A percentile compares a stretch with the other conserved stretches of the same genome.
Conservation (phyloP, 2,113 vertebrate genomes). For the Gallinago undulata region DNA sequence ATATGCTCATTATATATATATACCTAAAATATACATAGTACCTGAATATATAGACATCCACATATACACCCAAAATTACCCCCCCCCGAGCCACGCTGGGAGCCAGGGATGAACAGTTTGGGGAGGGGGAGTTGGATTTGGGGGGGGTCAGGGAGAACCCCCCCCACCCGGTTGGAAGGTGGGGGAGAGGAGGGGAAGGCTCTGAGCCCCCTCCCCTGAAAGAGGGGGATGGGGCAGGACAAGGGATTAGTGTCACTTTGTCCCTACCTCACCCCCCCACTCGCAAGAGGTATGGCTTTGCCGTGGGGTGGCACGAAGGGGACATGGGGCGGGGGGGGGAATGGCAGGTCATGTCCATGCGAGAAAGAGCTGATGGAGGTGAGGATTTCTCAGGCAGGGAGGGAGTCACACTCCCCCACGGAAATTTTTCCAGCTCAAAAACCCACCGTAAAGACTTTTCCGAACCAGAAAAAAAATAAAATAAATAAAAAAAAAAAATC, state of each 20-base stretch:
- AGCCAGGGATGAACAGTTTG: not conserved
- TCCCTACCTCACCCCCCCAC: not conserved
- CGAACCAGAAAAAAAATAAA: not conserved
- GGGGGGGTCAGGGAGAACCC: not conserved
- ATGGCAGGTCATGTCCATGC: not conserved
- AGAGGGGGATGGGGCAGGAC: not conserved
- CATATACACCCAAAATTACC: not conserved
- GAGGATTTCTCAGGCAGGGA: not conserved
- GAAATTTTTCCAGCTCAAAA: not conserved
- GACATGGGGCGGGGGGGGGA: not conserved
- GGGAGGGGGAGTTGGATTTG: not conserved
- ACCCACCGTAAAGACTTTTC: not conserved
- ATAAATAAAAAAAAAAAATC: too few species aligned
- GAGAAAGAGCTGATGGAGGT: not conserved
- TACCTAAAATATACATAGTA: conserved; percentile 27
- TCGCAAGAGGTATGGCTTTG: not conserved
- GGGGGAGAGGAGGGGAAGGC: not conserved
- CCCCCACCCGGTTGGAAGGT: too few species aligned
- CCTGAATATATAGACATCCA: conserved; percentile 9
- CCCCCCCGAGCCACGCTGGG: not conserved
- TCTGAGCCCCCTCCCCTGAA: not conserved
- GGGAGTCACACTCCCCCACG: not conserved
- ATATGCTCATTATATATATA: not conserved
- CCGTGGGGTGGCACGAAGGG: not conserved
- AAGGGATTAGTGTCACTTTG: not conserved